phyloP scores from a whole-genome alignment of 2,888 invertebrate species.

The Andrena minutula region DNA sequence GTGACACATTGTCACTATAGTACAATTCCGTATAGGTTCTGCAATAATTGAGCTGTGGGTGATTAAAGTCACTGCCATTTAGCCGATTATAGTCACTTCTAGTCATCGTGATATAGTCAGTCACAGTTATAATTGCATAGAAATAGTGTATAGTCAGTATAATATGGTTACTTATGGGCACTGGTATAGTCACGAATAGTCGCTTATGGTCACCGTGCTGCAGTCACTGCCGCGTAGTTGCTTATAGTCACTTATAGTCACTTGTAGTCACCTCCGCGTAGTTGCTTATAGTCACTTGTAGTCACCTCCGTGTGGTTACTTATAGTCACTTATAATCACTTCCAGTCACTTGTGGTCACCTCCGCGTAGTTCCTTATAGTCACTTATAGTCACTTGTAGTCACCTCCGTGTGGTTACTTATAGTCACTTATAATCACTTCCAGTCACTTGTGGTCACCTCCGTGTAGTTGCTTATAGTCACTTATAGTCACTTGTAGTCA shows the following conservation, averaged over 20 bases:
- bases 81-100: background rate
- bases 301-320: too few relatives aligned
- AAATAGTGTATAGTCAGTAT: background rate
- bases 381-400: background rate
- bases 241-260: conserved; percentile 1
- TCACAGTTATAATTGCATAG: too few relatives aligned
- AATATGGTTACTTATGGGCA: background rate
- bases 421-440: background rate
- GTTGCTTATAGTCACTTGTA: background rate
- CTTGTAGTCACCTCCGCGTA: background rate
- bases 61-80: too few relatives aligned
- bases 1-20: background rate
- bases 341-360: background rate
- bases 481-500: too few relatives aligned
- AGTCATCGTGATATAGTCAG: background rate
- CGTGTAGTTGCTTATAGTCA: too few relatives aligned
- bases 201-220: background rate
- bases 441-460: too few relatives aligned
- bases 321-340: background rate
- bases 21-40: too few relatives aligned
- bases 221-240: background rate
- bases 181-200: background rate
- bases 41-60: too few relatives aligned
- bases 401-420: too few relatives aligned
- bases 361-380: background rate